Conservation (phyloP, 2,797 vertebrate genomes). For the Myotis planiceps region DNA sequence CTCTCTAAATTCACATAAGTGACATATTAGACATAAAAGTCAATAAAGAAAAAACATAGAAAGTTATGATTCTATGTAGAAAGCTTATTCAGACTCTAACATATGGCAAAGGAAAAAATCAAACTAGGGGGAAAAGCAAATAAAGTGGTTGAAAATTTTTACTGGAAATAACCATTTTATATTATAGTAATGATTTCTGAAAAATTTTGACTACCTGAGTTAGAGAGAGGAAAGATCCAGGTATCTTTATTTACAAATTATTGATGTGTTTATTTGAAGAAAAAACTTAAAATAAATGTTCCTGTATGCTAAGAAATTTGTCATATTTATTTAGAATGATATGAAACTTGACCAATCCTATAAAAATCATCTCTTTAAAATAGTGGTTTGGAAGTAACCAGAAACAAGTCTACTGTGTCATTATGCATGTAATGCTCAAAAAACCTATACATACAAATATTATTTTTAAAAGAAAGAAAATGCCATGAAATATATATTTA, state of each 20-base stretch:
- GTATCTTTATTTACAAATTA: background rate
- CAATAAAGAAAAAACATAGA: background rate
- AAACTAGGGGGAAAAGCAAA: background rate
- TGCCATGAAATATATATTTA: background rate
- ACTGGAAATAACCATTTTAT: background rate
- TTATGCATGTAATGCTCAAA: slow-evolving; percentile 43
- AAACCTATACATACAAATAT: slow-evolving; percentile 42
- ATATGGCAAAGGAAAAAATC: background rate
- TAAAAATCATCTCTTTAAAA: slow-evolving; percentile 74
- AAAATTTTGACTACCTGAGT: background rate
- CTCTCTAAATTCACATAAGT: background rate
- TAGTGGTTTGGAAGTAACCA: slow-evolving; percentile 62
- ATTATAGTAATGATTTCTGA: background rate
- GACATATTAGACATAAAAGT: background rate
- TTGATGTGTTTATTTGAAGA: slow-evolving; percentile 32
- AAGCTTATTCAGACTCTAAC: background rate
- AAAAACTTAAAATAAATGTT: slow-evolving; percentile 66
- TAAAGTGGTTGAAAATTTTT: background rate
- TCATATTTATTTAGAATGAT: slow-evolving; percentile 57
- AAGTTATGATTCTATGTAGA: background rate
- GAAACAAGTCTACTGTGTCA: slow-evolving; percentile 59
- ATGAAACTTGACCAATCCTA: slow-evolving; percentile 61
- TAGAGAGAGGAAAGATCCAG: background rate
- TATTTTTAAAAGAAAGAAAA: slow-evolving; percentile 48
- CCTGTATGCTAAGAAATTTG: slow-evolving; percentile 32